Base-by-base conservation (phyloP, 2,888 invertebrate genomes). In the Stramonita haemastoma region DNA sequence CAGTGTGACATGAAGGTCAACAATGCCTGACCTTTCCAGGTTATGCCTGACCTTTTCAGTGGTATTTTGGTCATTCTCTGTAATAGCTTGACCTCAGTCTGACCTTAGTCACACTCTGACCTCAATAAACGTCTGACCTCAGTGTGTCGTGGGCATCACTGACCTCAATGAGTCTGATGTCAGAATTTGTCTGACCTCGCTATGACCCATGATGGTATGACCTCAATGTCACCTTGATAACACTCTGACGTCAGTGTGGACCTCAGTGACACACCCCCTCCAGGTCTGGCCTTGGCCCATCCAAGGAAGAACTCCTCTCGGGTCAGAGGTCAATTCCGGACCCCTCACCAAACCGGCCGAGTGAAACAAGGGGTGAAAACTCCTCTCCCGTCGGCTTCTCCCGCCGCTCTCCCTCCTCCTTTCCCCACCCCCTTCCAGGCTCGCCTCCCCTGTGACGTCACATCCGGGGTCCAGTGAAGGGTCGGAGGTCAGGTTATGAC, bases 251-350 rank as follows among this genome's bases (percentile, higher is more conserved):
- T 83, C 26, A 22, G 73, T n/a, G 22, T 11, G 73, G 36, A 34
- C 32, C 32, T 77, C 77, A 89, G 26, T 73, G 70, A 86, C 86
- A 86, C 34, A 22, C 66, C n/a, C 83, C 29, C 6, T 85, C 56
- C 32, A 84, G 32, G 19, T 85, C 88, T 22, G 73, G 29, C 73
- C 87, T 70, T 46, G 87, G 26, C n/a, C 87, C 73, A n/a, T 87
- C 87, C 73, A 87, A 11, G n/a, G 56, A 19, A 6, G 85, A 83
- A 36, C 83, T 34, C 4, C 60, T 13, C 19, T 19, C 34, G n/a
- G 4, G 34, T 29, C 34, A n/a, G 87, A 73, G 46, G 73, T n/a
- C 15, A 29, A 36, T n/a, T 79, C 73, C 56, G 32, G 73, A 0
- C 73, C 46, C 0, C 56, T 29, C 26, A 17, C 4, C 17, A 34